Conservation (phyloP, 2,113 vertebrate species). For the Machaerirhynchus nigripectus region DNA sequence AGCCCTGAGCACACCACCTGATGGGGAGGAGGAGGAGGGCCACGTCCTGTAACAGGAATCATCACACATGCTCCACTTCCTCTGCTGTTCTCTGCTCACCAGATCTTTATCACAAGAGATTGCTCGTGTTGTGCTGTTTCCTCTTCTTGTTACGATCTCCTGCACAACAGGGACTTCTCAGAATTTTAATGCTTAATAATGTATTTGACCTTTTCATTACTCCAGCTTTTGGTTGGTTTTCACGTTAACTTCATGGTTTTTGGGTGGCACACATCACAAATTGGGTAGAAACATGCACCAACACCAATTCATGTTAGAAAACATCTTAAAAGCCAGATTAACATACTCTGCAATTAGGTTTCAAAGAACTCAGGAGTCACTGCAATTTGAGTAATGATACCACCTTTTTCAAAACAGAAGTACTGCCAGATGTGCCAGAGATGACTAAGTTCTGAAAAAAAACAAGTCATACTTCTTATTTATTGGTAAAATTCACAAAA, state of each 20-base stretch:
- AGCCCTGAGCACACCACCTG: constrained; percentile 16
- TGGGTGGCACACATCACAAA: neutral
- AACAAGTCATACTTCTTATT: neutral
- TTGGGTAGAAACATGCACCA: neutral
- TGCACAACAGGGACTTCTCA: constrained; percentile 64
- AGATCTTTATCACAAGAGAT: constrained; percentile 72
- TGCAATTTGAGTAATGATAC: constrained; percentile 41
- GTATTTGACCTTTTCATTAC: constrained; percentile 56
- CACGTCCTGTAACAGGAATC: constrained; percentile 55
- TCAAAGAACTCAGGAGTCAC: constrained; percentile 54
- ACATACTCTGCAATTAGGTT: constrained; percentile 26
- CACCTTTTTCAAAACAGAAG: constrained; percentile 54
- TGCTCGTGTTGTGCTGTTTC: constrained; percentile 61
- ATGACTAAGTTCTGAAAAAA: constrained; percentile 63
- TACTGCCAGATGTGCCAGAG: constrained; percentile 51
- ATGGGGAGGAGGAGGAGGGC: constrained; percentile 15
- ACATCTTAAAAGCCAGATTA: neutral
- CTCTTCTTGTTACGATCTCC: constrained; percentile 67
- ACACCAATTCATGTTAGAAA: neutral
- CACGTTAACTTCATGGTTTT: neutral
- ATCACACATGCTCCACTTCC: constrained; percentile 65
- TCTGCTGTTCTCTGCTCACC: constrained; percentile 53
- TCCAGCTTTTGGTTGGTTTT: constrained; percentile 5
- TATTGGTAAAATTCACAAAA: neutral
- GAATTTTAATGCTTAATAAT: constrained; percentile 64